Conservation (phyloP, 2,113 vertebrate species). For the Lota lota region DNA sequence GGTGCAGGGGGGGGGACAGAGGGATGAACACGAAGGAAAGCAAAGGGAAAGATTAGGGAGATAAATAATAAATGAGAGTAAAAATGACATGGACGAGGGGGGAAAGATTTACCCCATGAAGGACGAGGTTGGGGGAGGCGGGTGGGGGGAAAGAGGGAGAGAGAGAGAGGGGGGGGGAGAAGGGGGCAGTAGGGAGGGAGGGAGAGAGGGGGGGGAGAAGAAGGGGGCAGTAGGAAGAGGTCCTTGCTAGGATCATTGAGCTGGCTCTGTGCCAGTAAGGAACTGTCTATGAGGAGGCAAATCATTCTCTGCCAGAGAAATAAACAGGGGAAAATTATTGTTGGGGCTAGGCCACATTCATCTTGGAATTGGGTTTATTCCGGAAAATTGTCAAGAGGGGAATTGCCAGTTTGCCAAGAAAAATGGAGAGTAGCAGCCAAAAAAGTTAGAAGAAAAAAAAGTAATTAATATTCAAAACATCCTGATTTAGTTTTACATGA, state of each 20-base stretch:
- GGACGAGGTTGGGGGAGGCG: slow-evolving; percentile 1
- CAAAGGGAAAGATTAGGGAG: slow-evolving; percentile 13
- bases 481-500: slow-evolving; percentile 36
- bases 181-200: slow-evolving; percentile 34
- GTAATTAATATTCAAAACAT: slow-evolving; percentile 71
- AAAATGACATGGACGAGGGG: slow-evolving; percentile 24
- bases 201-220: no score
- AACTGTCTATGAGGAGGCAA: slow-evolving; percentile 62
- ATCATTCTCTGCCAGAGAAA: slow-evolving; percentile 74
- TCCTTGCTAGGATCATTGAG: slow-evolving; percentile 55
- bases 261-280: slow-evolving; percentile 65
- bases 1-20: not conserved
- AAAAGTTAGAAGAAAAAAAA: slow-evolving; percentile 39
- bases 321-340: slow-evolving; percentile 62
- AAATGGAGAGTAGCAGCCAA: slow-evolving; percentile 67
- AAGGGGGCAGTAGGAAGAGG: not conserved
- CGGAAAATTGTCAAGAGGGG: slow-evolving; percentile 52
- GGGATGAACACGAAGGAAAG: slow-evolving; percentile 4
- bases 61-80: slow-evolving; percentile 36
- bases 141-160: slow-evolving; percentile 8
- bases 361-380: slow-evolving; percentile 68
- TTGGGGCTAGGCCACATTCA: slow-evolving; percentile 54
- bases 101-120: no score
- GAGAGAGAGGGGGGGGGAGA: slow-evolving; percentile 8
- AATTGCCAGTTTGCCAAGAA: slow-evolving; percentile 70